Base-by-base conservation (phyloP, 1,140 invertebrate genomes). In the Lamellibrachia luymesi region DNA sequence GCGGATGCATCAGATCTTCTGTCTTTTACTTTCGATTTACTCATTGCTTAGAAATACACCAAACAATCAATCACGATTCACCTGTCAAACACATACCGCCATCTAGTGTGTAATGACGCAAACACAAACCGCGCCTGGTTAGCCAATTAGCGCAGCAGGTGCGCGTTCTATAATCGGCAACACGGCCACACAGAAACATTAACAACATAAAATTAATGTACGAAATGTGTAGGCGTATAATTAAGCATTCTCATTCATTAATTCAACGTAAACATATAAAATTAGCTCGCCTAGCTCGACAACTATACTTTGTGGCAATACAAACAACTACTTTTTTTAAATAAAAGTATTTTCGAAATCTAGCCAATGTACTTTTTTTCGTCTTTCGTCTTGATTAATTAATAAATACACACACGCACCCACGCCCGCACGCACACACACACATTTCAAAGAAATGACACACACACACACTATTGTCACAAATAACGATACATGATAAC, bases 101-200 rank as follows among this genome's bases (percentile, higher is more conserved):
- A 80, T 80, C 64, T 80, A 80, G 64, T 22, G 64, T 10, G 64
- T 80, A 80, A 80, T 80, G 64, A 80, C 8, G 64, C 64, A 80
- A 80, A 80, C 64, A 80, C 64, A 2, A 80, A 80, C 25, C 25
- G 64, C 64, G 64, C 4, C 64, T 80, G 64, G 64, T 80, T 17
- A 80, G 64, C 64, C 64, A 80, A 80, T 80, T 80, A 80, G 64
- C 64, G 64, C 64, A 80, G 64, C 64, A 80, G 52, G 64, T 80
- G 64, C 64, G 5, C 64, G 64, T 80, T 80, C 64, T 80, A 80
- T 80, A 80, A 80, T 22, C 64, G 64, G 64, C 64, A 10, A 80
- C 64, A 22, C 64, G 64, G 64, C 64, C 13, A 80, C 64, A 80
- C 2, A 22, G 64, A 8, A 80, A 80, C 52, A 56, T 80, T 80